Evolutionary conservation across 2,113 vertebrate genomes (phyloP).

Genomic region (Gasterosteus aculeatus): DNA sequence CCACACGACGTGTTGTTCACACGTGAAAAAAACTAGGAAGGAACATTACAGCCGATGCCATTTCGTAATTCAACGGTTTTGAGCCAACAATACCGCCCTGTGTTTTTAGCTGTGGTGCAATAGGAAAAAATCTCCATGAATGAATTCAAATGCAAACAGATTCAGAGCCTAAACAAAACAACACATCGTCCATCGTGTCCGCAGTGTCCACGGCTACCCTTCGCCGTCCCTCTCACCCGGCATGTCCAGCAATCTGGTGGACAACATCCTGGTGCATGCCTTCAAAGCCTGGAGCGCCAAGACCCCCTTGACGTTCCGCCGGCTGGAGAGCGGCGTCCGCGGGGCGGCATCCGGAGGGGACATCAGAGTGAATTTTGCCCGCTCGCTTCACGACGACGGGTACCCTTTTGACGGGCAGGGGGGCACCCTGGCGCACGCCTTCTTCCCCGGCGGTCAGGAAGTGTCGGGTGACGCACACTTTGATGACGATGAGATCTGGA

Average conservation of each 20-base stretch:
- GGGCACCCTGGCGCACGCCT: conserved; percentile 91
- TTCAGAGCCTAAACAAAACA: background rate
- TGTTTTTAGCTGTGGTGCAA: background rate
- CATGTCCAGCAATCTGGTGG: conserved; percentile 18
- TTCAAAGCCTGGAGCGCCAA: conserved; percentile 81
- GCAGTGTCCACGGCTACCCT: conserved; percentile 77
- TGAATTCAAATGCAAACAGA: background rate
- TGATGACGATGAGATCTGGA: conserved; percentile 89
- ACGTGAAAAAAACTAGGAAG: background rate
- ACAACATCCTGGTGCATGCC: conserved; percentile 56
- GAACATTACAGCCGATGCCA: background rate
- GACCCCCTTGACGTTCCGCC: conserved; percentile 41
- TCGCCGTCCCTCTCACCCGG: conserved; percentile 12
- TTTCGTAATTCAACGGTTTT: background rate
- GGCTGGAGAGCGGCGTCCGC: background rate
- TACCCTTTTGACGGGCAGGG: conserved; percentile 91
- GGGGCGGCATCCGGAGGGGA: conserved; percentile 57
- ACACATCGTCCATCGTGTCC: background rate
- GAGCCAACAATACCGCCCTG: background rate
- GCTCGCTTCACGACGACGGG: conserved; percentile 84
- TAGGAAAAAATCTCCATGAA: no score
- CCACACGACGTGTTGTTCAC: background rate
- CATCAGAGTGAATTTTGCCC: conserved; percentile 83
- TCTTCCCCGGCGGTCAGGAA: conserved; percentile 84
- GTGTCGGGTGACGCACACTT: conserved; percentile 90